phyloP scores from a whole-genome alignment of 2,888 invertebrate species.

The Phaedon cochleariae region DNA sequence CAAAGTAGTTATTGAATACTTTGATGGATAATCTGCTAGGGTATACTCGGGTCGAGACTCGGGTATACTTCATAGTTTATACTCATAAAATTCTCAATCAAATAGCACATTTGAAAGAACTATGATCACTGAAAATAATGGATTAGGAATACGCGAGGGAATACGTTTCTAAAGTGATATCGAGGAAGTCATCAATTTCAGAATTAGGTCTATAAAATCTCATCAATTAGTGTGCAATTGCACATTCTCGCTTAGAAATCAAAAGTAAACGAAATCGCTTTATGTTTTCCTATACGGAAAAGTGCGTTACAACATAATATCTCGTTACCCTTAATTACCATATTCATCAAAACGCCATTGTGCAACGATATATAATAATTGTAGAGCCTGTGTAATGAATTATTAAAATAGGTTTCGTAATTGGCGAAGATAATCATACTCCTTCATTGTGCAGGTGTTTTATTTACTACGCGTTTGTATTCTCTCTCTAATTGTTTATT shows the following conservation, averaged over 20 bases:
- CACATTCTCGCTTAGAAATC: neutral
- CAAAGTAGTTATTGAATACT: no score
- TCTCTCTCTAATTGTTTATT: neutral
- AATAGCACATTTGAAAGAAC: no score
- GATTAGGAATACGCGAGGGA: no score
- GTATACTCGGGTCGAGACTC: no score
- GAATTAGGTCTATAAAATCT: neutral
- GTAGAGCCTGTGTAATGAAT: slow-evolving; percentile 41
- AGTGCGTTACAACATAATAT: slow-evolving; percentile 34
- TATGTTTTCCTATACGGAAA: slow-evolving; percentile 28
- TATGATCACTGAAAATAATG: no score
- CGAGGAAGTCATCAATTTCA: no score
- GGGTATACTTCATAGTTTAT: no score
- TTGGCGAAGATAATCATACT: slow-evolving; percentile 33
- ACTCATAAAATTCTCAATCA: no score
- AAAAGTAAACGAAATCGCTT: slow-evolving; percentile 6
- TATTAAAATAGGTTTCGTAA: slow-evolving; percentile 39
- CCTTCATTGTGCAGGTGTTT: slow-evolving; percentile 18
- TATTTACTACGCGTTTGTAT: slow-evolving; percentile 17
- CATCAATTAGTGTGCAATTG: neutral
- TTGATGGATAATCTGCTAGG: no score
- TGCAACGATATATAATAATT: slow-evolving; percentile 45
- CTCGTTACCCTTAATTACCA: slow-evolving; percentile 37
- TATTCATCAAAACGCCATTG: slow-evolving; percentile 37
- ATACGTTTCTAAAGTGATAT: no score